Conservation (phyloP, 2,888 invertebrate species). For the Campoplex nolae region DNA sequence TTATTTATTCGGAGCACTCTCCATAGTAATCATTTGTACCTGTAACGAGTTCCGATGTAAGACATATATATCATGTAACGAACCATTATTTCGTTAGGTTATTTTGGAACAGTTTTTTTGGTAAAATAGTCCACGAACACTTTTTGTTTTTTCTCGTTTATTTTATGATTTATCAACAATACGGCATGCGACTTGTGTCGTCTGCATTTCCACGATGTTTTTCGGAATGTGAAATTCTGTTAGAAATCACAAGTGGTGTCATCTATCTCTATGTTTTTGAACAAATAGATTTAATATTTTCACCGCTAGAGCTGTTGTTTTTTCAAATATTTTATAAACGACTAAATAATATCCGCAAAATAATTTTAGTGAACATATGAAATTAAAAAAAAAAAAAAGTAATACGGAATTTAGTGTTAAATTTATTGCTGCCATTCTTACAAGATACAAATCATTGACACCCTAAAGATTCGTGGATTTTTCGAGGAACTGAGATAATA, state of each 20-base stretch:
- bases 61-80: slow-evolving; percentile 91
- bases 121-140: neutral
- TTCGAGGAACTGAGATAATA: neutral
- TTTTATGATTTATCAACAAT: neutral
- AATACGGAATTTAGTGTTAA: neutral
- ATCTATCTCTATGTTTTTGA: neutral
- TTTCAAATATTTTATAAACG: neutral
- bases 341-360: neutral
- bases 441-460: neutral
- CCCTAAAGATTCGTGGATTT: neutral
- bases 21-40: slow-evolving; percentile 85
- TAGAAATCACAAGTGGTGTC: neutral
- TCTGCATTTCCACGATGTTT: slow-evolving; percentile 1
- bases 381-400: neutral
- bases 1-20: neutral
- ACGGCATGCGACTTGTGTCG: neutral
- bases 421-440: neutral
- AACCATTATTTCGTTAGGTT: slow-evolving; percentile 83
- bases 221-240: neutral
- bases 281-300: neutral
- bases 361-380: neutral
- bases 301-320: too few species aligned
- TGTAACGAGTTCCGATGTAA: slow-evolving; percentile 92
- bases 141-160: neutral
- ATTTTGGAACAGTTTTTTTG: neutral